A percentile compares a stretch with the other conserved stretches of the same genome.
phyloP scores from a whole-genome alignment of 2,888 invertebrate species.

The Imbricaverruca yamaguchii region DNA sequence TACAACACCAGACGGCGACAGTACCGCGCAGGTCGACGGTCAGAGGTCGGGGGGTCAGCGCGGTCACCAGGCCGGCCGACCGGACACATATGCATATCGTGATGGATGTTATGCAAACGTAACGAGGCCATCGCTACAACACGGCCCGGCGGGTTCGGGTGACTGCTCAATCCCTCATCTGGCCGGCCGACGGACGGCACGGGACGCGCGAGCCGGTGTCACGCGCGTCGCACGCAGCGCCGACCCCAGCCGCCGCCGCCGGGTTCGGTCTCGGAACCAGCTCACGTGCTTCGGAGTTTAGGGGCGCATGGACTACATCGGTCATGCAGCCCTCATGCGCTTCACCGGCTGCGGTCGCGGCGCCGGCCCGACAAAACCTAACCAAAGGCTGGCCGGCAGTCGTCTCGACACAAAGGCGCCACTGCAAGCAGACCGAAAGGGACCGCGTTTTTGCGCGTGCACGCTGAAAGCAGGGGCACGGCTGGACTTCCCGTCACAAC shows the following conservation, averaged over 20 bases:
- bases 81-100: not conserved
- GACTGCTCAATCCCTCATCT: not conserved
- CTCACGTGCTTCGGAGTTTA: not conserved
- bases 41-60: not conserved
- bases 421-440: not conserved
- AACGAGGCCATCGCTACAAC: constrained; percentile 13
- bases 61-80: not conserved
- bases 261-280: too few species aligned
- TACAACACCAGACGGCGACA: too few species aligned
- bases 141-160: not conserved
- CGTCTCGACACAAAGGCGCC: not conserved
- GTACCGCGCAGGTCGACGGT: too few species aligned
- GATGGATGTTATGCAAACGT: constrained; percentile 20
- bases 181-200: not conserved
- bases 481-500: too few species aligned
- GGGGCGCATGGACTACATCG: too few species aligned
- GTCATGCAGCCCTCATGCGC: not conserved
- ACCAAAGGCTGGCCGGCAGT: not conserved
- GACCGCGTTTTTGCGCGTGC: not conserved
- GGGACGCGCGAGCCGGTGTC: not conserved
- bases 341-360: not conserved
- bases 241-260: not conserved
- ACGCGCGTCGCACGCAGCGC: too few species aligned
- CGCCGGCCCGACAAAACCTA: not conserved
- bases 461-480: not conserved